Evolutionary conservation across 2,888 invertebrate species (phyloP).

Genomic region (Pediacus dermestoides): DNA sequence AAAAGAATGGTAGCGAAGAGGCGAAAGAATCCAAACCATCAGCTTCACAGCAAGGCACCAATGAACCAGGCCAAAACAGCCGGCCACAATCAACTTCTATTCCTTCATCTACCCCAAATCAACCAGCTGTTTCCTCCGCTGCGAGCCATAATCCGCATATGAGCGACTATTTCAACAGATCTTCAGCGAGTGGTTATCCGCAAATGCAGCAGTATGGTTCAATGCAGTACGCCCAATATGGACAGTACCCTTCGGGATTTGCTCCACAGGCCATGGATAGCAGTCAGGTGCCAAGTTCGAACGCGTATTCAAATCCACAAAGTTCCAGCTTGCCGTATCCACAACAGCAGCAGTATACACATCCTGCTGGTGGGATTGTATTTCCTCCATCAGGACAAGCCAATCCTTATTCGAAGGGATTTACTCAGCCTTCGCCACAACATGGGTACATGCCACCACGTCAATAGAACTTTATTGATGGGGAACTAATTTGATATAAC

Average conservation of each 20-base stretch:
- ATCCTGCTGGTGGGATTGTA: constrained; percentile 31
- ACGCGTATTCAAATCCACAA: constrained; percentile 38
- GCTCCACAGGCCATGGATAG: constrained; percentile 38
- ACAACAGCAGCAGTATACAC: constrained; percentile 36
- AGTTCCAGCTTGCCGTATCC: constrained; percentile 39
- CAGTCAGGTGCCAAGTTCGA: constrained; percentile 39
- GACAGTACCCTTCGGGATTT: constrained; percentile 39
- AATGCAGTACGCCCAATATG: constrained; percentile 40
- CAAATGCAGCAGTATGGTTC: constrained; percentile 39
- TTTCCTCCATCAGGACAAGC: constrained; percentile 34
- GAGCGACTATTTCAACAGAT: constrained; percentile 42
- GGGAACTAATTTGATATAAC: too few relatives aligned
- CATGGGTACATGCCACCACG: constrained; percentile 45
- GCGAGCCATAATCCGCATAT: constrained; percentile 32
- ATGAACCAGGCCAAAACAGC: constrained; percentile 20
- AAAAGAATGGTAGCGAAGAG: constrained; percentile 39
- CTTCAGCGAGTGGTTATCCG: constrained; percentile 33
- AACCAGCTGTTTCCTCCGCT: constrained; percentile 33
- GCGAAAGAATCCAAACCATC: constrained; percentile 37
- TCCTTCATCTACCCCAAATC: constrained; percentile 31
- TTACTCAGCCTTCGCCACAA: constrained; percentile 39
- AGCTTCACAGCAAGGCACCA: constrained; percentile 30
- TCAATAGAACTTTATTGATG: constrained; percentile 30
- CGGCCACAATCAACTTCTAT: constrained; percentile 41
- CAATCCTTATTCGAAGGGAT: constrained; percentile 46